Evolutionary conservation across 2,888 invertebrate species (phyloP).

Genomic region (Rhingia campestris): DNA sequence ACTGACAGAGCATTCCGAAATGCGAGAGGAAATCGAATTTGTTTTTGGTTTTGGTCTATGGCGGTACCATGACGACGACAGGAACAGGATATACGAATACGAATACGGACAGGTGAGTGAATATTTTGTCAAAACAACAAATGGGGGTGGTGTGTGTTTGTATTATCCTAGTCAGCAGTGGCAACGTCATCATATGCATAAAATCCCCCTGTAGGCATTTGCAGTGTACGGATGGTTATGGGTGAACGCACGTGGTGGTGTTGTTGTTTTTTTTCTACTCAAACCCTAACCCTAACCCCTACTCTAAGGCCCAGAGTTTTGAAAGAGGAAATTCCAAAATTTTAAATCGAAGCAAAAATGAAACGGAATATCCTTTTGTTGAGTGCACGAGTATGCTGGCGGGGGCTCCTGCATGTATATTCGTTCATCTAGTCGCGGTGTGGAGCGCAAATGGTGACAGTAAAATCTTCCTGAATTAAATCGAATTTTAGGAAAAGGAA

Average conservation of each 20-base stretch:
- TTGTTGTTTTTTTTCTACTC: not conserved
- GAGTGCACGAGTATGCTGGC: not conserved
- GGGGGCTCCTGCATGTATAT: slow-evolving; percentile 5
- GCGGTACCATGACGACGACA: slow-evolving; percentile 46
- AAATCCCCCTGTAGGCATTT: slow-evolving; percentile 1
- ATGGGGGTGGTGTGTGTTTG: slow-evolving; percentile 31
- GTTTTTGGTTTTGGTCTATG: slow-evolving; percentile 56
- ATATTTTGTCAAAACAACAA: slow-evolving; percentile 62
- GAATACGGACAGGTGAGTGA: slow-evolving; percentile 56
- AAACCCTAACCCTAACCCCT: not conserved
- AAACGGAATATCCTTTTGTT: slow-evolving; percentile 55
- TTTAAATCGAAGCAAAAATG: slow-evolving; percentile 28
- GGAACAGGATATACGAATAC: slow-evolving; percentile 10
- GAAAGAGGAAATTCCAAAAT: slow-evolving; percentile 38
- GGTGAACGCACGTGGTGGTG: slow-evolving; percentile 23
- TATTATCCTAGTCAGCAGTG: slow-evolving; percentile 19
- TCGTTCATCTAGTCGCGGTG: not conserved
- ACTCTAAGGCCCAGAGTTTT: not conserved
- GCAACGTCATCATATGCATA: not conserved
- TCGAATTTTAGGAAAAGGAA: slow-evolving; percentile 59
- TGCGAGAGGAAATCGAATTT: slow-evolving; percentile 63
- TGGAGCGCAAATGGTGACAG: slow-evolving; percentile 9
- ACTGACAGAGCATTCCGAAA: slow-evolving; percentile 61
- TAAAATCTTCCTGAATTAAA: slow-evolving; percentile 60
- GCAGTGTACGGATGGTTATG: not conserved